Evolutionary conservation across 2,797 vertebrate genomes (phyloP), one percentile per base, ranked within the genome.

Genomic region (Telmatherina bonti): DNA sequence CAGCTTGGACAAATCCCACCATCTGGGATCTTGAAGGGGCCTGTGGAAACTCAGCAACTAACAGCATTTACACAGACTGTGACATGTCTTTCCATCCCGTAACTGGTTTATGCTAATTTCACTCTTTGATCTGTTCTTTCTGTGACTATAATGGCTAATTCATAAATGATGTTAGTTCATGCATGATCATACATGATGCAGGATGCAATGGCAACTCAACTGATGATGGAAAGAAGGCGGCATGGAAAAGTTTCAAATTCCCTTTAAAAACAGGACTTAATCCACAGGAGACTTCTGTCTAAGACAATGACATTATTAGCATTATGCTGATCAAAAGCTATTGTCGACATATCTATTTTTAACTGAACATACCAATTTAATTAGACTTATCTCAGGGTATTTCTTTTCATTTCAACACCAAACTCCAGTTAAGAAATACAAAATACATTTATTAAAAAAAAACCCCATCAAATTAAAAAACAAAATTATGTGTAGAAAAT

Each of bases 181-280:
- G 75, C 69, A 68, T 78, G 65, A 68, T 35, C 2, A 22, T 35
- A 47, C 70, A 62, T 75, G 71, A 79, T 0, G n/a, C 35, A 70
- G 74, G 75, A 68, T 24, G 53, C 56, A 57, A 63, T 63, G 13
- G 63, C 73, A 69, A 57, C 41, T 24, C 52, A 8, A 4, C 63
- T 78, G 78, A 64, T 84, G 70, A 76, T 36, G n/a, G 56, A 52
- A 52, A 53, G 31, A 68, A 67, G 13, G 59, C 69, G 38, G 38
- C 26, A 31, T 67, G 36, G 27, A 64, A 54, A 38, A 60, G 56
- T 58, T 30, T 27, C 8, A 72, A 77, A 58, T 79, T 60, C 61
- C 52, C 47, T 74, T 76, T 60, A 38, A 22, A 56, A 61, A 45
- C 52, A 29, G 70, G 24, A 60, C 56, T 61, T 41, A 69, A 57